Conservation (phyloP, 2,113 vertebrate species). For the Hippocampus comes region DNA sequence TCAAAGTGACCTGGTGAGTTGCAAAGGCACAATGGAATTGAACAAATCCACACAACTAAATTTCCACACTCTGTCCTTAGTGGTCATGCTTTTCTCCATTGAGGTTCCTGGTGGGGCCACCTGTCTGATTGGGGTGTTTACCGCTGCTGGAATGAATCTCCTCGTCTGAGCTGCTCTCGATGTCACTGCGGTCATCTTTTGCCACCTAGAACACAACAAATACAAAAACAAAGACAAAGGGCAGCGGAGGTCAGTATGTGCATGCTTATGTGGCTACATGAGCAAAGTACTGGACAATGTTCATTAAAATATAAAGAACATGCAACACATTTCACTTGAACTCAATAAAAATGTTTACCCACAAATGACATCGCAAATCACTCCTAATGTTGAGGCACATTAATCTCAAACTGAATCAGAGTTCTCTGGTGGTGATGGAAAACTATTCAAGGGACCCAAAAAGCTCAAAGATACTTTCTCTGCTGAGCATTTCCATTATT, state of each 20-base stretch:
- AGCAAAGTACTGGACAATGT: not conserved
- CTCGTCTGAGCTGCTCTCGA: conserved; percentile 90
- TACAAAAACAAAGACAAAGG: not conserved
- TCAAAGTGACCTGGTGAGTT: conserved; percentile 8
- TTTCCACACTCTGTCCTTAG: conserved; percentile 53
- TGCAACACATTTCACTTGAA: not conserved
- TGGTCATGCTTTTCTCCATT: conserved; percentile 75
- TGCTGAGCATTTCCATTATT: too few species aligned
- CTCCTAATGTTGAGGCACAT: not conserved
- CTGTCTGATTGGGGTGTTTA: conserved; percentile 37
- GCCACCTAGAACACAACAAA: conserved; percentile 71
- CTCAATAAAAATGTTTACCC: not conserved
- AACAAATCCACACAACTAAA: conserved; percentile 19
- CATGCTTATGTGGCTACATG: not conserved
- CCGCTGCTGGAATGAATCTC: conserved; percentile 71
- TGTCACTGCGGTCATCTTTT: conserved; percentile 85
- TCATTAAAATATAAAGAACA: not conserved
- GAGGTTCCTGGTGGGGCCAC: conserved; percentile 73
- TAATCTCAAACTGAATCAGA: not conserved
- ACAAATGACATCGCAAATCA: not conserved
- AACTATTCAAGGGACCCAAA: too few species aligned
- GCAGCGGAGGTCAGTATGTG: not conserved
- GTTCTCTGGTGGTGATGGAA: too few species aligned
- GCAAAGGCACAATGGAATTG: conserved; percentile 15
- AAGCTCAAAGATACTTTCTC: too few species aligned